A percentile compares a stretch with the other conserved stretches of the same genome.
These are phyloP conservation scores for Aradophagus sp. DNA, from an alignment of 1,140 invertebrate genomes.

Conservation along the genomic window DNA sequence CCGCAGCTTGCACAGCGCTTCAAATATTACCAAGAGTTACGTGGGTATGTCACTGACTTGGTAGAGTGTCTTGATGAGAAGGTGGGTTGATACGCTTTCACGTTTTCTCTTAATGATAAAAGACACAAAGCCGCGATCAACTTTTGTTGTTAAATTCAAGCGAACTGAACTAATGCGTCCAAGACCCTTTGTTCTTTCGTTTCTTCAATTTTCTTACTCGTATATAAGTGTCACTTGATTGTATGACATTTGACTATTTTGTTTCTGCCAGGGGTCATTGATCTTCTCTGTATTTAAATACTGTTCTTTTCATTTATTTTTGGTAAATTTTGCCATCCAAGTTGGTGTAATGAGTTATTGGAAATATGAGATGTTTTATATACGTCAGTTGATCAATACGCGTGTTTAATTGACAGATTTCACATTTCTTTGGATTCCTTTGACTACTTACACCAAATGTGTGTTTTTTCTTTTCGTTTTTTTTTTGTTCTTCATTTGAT, in stretches of 20 bases:
- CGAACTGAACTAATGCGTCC: too few relatives aligned
- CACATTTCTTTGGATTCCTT: too few relatives aligned
- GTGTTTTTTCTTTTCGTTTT: too few relatives aligned
- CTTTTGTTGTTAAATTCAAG: too few relatives aligned
- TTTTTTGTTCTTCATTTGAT: too few relatives aligned
- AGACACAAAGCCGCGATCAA: too few relatives aligned
- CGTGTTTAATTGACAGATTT: too few relatives aligned
- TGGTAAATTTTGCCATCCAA: conserved; percentile 17
- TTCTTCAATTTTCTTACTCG: conserved; percentile 5
- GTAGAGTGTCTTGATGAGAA: conserved; percentile 97
- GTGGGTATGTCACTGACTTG: conserved; percentile 96
- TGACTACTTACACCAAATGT: too few relatives aligned
- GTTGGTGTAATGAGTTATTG: conserved; percentile 27
- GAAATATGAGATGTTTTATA: too few relatives aligned
- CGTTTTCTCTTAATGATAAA: conserved; percentile 68
- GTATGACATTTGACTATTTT: too few relatives aligned
- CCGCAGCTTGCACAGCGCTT: conserved; percentile 85
- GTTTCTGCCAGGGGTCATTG: conserved; percentile 68
- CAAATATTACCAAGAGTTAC: conserved; percentile 95
- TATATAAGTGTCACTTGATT: too few relatives aligned
- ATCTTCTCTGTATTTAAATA: conserved; percentile 71
- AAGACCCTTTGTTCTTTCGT: conserved; percentile 11
- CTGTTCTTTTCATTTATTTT: conserved; percentile 14
- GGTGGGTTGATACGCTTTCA: conserved; percentile 79
- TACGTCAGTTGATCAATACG: too few relatives aligned